Percentiles rank a stretch among this genome's conserved stretches.
Evolutionary conservation across 2,888 invertebrate species (phyloP).

Genomic region (Chymomyza caudatula): DNA sequence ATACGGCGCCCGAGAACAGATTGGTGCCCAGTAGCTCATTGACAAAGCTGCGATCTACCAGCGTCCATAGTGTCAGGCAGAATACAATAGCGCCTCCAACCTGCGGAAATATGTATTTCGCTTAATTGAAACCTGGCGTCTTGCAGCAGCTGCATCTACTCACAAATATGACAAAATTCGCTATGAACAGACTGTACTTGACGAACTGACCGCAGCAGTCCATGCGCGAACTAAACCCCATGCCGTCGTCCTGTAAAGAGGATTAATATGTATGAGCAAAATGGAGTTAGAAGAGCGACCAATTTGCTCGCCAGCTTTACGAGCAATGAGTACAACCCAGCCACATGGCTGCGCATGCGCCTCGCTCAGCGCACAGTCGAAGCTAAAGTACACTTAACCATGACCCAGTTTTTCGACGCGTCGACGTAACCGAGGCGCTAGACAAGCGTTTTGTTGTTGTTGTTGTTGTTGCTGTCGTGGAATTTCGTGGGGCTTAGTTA

Average conservation of each 20-base stretch:
- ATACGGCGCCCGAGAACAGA: constrained; percentile 91
- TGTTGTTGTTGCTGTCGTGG: not conserved
- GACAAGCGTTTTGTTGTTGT: not conserved
- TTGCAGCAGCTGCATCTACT: constrained; percentile 78
- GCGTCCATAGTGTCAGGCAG: constrained; percentile 90
- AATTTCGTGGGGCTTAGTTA: not conserved
- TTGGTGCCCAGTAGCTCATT: constrained; percentile 91
- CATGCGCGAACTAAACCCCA: constrained; percentile 90
- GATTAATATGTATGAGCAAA: constrained; percentile 10
- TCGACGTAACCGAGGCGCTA: not conserved
- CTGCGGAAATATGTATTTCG: constrained; percentile 80
- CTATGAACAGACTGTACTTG: constrained; percentile 90
- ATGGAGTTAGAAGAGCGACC: not conserved
- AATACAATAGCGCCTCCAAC: constrained; percentile 88
- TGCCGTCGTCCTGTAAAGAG: constrained; percentile 76
- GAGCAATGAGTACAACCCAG: not conserved
- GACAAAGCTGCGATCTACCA: constrained; percentile 90
- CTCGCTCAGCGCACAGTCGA: constrained; percentile 22
- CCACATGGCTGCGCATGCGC: constrained; percentile 2
- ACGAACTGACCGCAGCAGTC: constrained; percentile 93
- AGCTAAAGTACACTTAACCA: constrained; percentile 43
- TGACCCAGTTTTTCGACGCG: constrained; percentile 52
- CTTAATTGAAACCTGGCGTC: too few species aligned
- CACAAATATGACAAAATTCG: constrained; percentile 92
- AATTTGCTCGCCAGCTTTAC: not conserved